These are phyloP conservation scores for Alcis repandata DNA, from an alignment of 2,888 invertebrate genomes.

Conservation along the genomic window DNA sequence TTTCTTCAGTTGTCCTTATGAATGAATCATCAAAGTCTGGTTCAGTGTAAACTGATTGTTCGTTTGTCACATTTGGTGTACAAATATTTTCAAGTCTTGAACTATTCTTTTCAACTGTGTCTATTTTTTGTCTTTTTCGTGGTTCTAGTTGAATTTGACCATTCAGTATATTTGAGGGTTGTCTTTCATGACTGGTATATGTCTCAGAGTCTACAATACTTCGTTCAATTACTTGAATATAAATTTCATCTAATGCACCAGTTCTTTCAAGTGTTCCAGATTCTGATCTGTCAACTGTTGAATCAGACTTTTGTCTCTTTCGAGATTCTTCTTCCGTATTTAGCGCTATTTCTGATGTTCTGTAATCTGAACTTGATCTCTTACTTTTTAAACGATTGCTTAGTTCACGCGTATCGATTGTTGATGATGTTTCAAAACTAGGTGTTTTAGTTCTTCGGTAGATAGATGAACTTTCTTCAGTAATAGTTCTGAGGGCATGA, in stretches of 20 bases:
- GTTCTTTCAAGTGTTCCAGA: background rate
- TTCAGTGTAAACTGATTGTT: background rate
- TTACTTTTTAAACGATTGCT: background rate
- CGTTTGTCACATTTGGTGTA: background rate
- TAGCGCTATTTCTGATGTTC: background rate
- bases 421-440: background rate
- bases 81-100: background rate
- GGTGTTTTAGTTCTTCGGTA: background rate
- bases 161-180: no score
- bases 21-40: background rate
- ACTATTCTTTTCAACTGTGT: no score
- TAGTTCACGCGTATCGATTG: background rate
- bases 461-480: background rate
- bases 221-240: no score
- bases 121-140: no score
- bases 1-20: background rate
- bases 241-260: background rate
- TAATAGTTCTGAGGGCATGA: background rate
- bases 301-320: slow-evolving; percentile 1
- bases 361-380: background rate
- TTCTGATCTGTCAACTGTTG: background rate
- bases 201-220: no score
- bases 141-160: no score
- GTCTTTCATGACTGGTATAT: no score
- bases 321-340: background rate